Conservation (phyloP, 2,888 invertebrate species). For the Agyllia agylla region DNA sequence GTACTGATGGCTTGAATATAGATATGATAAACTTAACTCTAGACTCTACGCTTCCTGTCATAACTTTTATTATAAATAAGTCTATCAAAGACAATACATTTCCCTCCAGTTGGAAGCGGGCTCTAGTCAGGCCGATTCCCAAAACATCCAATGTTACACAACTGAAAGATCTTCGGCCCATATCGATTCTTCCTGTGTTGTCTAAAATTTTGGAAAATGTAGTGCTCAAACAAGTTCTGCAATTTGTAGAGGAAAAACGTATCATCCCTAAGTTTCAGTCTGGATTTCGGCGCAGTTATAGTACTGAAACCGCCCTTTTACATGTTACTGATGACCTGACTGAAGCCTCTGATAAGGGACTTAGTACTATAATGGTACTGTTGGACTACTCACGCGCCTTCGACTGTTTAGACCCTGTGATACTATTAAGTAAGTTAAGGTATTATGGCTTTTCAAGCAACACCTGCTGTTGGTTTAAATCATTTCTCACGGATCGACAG, state of each 20-base stretch:
- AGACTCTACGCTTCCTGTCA: background rate
- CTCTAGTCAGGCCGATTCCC: background rate
- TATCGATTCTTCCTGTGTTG: background rate
- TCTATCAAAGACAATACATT: background rate
- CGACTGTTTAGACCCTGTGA: constrained; percentile 16
- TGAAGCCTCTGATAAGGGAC: constrained; percentile 12
- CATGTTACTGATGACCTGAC: background rate
- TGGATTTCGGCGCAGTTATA: constrained; percentile 1
- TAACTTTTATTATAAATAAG: background rate
- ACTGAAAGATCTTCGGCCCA: background rate
- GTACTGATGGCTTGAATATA: background rate
- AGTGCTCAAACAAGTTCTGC: background rate
- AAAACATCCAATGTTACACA: background rate
- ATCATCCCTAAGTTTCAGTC: background rate
- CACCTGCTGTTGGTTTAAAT: background rate
- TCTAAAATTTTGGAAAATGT: constrained; percentile 6
- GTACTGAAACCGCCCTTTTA: constrained; percentile 19
- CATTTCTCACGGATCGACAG: background rate
- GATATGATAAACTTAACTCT: background rate
- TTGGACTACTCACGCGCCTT: constrained; percentile 21
- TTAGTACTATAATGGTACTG: constrained; percentile 14
- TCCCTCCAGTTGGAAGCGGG: background rate
- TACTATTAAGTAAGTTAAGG: background rate
- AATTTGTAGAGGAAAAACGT: background rate
- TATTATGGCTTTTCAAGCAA: background rate